Evolutionary conservation across 2,888 invertebrate species (phyloP).

Genomic region (Microctonus brassicae): DNA sequence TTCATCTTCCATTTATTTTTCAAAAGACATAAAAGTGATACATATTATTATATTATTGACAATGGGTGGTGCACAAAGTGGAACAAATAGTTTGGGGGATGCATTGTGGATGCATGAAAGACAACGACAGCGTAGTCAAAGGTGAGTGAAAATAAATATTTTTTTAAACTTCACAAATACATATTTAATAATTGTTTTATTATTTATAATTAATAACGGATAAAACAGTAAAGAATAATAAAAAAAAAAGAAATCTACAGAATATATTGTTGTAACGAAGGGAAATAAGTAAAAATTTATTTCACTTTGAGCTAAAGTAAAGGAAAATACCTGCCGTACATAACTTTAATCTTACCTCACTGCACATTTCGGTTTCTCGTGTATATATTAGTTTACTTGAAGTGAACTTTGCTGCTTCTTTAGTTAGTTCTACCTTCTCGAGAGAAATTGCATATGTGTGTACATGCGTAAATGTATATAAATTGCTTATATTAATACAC

Average conservation of each 20-base stretch:
- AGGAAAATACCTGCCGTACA: neutral
- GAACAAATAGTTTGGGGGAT: slow-evolving; percentile 64
- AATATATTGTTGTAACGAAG: too few species aligned
- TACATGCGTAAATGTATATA: too few species aligned
- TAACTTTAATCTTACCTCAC: neutral
- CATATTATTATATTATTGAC: neutral
- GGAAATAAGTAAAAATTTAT: neutral
- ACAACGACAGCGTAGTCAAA: slow-evolving; percentile 61
- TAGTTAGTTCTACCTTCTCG: slow-evolving; percentile 19
- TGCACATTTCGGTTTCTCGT: neutral
- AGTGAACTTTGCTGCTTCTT: slow-evolving; percentile 1
- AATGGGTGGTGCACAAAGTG: slow-evolving; percentile 67
- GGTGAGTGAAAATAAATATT: slow-evolving; percentile 56
- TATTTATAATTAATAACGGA: too few species aligned
- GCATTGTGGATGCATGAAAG: slow-evolving; percentile 67
- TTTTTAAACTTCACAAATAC: slow-evolving; percentile 23
- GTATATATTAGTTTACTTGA: neutral
- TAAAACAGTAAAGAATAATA: too few species aligned
- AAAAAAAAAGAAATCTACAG: too few species aligned
- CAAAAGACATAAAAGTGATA: neutral
- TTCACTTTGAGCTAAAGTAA: neutral
- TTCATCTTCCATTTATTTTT: neutral
- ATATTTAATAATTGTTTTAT: too few species aligned
- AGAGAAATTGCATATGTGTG: neutral
- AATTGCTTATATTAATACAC: too few species aligned